Evolutionary conservation across 2,797 vertebrate genomes (phyloP).

Genomic region (Pygocentrus nattereri): DNA sequence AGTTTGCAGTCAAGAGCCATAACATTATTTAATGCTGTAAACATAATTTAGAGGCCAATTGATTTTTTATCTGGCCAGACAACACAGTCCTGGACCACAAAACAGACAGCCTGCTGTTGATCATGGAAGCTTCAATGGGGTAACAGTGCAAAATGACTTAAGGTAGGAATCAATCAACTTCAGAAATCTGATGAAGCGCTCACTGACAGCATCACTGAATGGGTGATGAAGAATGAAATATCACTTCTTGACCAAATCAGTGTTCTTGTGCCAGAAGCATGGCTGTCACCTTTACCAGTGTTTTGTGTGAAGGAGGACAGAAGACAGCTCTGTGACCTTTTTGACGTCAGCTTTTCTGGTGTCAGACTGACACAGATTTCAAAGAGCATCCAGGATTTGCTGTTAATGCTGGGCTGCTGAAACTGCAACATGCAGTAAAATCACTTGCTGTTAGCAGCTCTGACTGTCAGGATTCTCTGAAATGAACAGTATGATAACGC

Average conservation of each 20-base stretch:
- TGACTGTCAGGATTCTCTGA: not conserved
- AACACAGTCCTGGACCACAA: not conserved
- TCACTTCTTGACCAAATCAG: not conserved
- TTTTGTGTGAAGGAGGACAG: not conserved
- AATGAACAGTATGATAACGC: too few relatives aligned
- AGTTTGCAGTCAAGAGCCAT: constrained; percentile 22
- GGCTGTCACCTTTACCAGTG: not conserved
- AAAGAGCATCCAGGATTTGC: not conserved
- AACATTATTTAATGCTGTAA: not conserved
- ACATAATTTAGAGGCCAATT: constrained; percentile 12
- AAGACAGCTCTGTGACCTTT: not conserved
- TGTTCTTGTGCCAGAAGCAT: not conserved
- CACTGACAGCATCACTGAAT: constrained; percentile 6
- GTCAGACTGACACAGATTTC: not conserved
- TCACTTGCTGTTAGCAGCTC: not conserved
- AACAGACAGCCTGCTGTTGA: constrained; percentile 19
- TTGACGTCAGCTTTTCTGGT: too few relatives aligned
- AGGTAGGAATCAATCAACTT: not conserved
- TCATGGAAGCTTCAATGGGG: too few relatives aligned
- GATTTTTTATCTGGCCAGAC: not conserved
- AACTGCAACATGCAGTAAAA: constrained; percentile 9
- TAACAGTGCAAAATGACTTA: not conserved
- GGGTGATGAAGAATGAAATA: not conserved
- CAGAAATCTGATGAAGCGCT: constrained; percentile 2
- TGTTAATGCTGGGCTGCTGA: not conserved